These are phyloP conservation scores for Pecten maximus DNA, from an alignment of 2,888 invertebrate species.

Conservation along the genomic window DNA sequence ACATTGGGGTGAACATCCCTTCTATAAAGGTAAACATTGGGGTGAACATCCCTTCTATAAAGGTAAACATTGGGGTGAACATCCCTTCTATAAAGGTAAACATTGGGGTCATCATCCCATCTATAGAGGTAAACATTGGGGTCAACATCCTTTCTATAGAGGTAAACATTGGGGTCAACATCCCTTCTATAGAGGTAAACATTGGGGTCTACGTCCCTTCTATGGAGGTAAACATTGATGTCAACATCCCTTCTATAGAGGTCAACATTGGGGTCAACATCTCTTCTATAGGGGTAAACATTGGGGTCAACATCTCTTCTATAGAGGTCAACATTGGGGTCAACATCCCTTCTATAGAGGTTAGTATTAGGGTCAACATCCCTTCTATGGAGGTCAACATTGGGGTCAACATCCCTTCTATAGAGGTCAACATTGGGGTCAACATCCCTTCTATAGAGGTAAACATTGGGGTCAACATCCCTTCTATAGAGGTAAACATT, in stretches of 20 bases:
- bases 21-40: neutral
- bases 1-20: constrained; percentile 5
- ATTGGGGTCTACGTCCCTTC: neutral
- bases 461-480: too few relatives aligned
- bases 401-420: too few relatives aligned
- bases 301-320: neutral
- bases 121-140: neutral
- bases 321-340: neutral
- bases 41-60: neutral
- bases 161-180: constrained; percentile 14
- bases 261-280: neutral
- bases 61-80: neutral
- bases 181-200: constrained; percentile 14
- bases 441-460: too few relatives aligned
- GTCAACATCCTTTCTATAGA: constrained; percentile 21
- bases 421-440: too few relatives aligned
- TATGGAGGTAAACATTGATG: too few relatives aligned
- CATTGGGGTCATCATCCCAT: neutral
- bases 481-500: too few relatives aligned
- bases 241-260: constrained; percentile 27
- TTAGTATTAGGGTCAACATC: neutral
- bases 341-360: neutral
- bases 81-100: constrained; percentile 13
- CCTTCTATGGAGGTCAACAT: too few relatives aligned
- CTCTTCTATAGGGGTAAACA: neutral